Evolutionary conservation across 23 tunicate species (phyloP), one percentile per base, ranked within the genome.

Genomic region (Styela clava): DNA sequence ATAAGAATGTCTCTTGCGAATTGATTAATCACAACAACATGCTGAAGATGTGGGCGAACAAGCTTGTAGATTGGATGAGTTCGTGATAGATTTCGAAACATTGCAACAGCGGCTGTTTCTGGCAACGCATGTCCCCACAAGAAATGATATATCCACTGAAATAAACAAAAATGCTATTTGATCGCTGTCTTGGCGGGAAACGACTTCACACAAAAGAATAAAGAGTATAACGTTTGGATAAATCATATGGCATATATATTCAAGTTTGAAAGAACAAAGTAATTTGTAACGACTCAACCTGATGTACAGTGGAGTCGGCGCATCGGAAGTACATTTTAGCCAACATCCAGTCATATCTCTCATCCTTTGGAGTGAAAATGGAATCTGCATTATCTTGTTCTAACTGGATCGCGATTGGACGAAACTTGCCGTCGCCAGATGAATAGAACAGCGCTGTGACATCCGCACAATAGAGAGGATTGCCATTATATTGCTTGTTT

Each of bases 31-130:
- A 86, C 89, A 12, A 88, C 82, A 20, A 89, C 79, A 26, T 86
- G 85, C 35, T 69, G 83, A 20, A 89, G 69, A 73, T 89, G 95
- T 20, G 83, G 83, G 2, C 95, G 86, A 1, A 85, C 72, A 35
- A 89, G 81, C 34, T 89, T 89, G 83, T 89, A 89, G 24, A 89
- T 20, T 0, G 95, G 95, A 80, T 89, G 95, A 22, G 51, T 84
- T 34, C 83, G 36, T 16, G 95, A 85, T 20, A 89, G 52, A 34
- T 34, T 64, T 30, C 95, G 83, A 63, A 89, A 89, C 83, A 85
- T 32, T 20, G 85, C 83, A 24, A 85, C 68, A 2, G 95, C 89
- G 3, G 74, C 52, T n/a, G 95, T 86, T 73, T 89, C 95, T 83
- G 85, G 80, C 22, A 85, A 31, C 0, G 89, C 95, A 64, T 89